Base-by-base conservation (phyloP, 2,113 vertebrate species). In the Dipodomys spectabilis region DNA sequence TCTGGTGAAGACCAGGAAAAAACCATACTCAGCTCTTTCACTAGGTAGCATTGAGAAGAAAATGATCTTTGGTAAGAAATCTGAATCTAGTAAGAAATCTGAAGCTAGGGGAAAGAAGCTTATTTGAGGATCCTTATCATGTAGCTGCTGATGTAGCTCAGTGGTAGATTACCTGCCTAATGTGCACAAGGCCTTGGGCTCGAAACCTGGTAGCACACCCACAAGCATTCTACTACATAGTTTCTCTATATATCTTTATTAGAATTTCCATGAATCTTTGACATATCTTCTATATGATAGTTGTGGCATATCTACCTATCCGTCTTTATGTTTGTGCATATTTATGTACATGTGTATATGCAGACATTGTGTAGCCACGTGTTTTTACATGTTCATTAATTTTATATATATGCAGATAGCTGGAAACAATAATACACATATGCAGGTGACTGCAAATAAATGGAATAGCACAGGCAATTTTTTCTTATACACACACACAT, bases 21-120 rank as follows among this genome's bases (percentile, higher is more conserved):
- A 2, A 18, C 1, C 57, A 12, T 1, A 12, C 15, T 71, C 44
- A 84, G 25, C 30, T 67, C 92, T 85, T 74, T 84, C 5, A 82
- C 23, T 22, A 90, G 74, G 19, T 35, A 74, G 23, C n/a, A 60
- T 5, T 64, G 39, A 87, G 80, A 60, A 90, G 81, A 88, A 86
- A 49, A 44, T 7, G 18, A 53, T 79, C 79, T 95, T 93, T 71
- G 45, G 23, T 83, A 71, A 92, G 25, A 92, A 85, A 57, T 67
- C 20, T 88, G 75, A 73, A 60, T 53, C 91, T 72, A 35, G 23
- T 83, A 71, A 92, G 28, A 93, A 86, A 60, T 72, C 20, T 89
- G 75, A 74, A 65, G 39, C 6, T 44, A 49, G 8, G 32, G 8
- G 7, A 85, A 79, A 71, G 53, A 65, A 88, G 30, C 30, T 80